phyloP scores from a whole-genome alignment of 2,113 vertebrate genomes.

The Pterocles gutturalis region DNA sequence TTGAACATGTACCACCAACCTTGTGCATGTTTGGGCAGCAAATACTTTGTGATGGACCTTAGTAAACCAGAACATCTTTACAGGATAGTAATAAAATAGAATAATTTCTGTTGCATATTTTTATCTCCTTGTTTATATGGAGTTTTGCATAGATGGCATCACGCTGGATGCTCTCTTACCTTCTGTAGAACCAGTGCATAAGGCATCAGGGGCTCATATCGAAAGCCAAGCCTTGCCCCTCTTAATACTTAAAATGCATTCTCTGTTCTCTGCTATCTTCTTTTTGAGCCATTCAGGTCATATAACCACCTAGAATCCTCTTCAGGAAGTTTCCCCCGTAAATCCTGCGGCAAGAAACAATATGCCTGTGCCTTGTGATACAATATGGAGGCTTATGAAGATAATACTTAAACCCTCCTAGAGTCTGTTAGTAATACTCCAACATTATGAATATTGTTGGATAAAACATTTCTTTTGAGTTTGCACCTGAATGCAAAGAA shows the following conservation, averaged over 20 bases:
- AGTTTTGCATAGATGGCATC: neutral
- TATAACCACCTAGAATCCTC: neutral
- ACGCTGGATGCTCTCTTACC: neutral
- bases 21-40: neutral
- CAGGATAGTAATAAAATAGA: neutral
- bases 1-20: neutral
- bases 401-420: neutral
- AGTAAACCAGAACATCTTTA: neutral
- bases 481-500: neutral
- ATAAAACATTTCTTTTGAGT: neutral
- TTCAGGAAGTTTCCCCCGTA: neutral
- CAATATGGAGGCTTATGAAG: neutral
- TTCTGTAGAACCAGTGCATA: neutral
- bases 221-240: neutral
- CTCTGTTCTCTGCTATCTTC: neutral
- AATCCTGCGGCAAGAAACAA: neutral
- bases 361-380: neutral
- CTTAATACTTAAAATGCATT: neutral
- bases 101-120: neutral
- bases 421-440: neutral
- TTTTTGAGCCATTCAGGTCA: neutral
- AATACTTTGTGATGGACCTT: neutral
- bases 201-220: neutral
- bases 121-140: neutral
- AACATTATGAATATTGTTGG: neutral